Conservation (phyloP, 2,797 vertebrate species). For the Psittacula derbiana region DNA sequence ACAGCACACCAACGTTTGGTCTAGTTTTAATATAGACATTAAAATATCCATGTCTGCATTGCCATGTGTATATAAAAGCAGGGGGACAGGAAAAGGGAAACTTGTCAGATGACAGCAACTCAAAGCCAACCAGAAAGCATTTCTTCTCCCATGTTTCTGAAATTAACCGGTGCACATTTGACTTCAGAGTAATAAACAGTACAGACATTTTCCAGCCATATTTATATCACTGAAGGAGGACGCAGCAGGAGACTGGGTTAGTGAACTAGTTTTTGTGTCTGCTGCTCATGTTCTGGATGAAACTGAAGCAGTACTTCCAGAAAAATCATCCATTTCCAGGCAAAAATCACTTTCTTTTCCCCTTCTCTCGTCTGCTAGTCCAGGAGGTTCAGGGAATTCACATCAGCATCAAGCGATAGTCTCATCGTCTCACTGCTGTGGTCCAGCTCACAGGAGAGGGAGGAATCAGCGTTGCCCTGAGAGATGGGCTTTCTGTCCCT, state of each 20-base stretch:
- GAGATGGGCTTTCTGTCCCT: neutral
- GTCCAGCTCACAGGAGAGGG: neutral
- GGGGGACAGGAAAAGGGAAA: slow-evolving; percentile 13
- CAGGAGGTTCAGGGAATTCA: neutral
- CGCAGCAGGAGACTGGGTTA: neutral
- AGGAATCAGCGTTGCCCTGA: neutral
- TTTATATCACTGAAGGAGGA: slow-evolving; percentile 28
- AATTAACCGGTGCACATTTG: slow-evolving; percentile 16
- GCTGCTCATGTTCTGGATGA: neutral
- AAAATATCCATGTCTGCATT: neutral
- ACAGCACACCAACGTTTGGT: neutral
- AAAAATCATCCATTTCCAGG: neutral
- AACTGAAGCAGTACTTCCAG: neutral
- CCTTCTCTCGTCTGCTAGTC: neutral
- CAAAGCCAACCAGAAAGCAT: slow-evolving; percentile 21
- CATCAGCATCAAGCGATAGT: neutral
- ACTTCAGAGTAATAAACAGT: slow-evolving; percentile 53
- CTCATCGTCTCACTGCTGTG: neutral
- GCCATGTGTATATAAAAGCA: slow-evolving; percentile 27
- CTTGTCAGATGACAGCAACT: neutral
- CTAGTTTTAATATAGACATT: neutral
- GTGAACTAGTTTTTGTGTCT: neutral
- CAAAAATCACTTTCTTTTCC: neutral
- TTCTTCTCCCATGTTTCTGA: slow-evolving; percentile 35
- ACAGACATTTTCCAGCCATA: slow-evolving; percentile 49